These are phyloP conservation scores for Mugil cephalus DNA, from an alignment of 2,113 vertebrate species.

Conservation along the genomic window DNA sequence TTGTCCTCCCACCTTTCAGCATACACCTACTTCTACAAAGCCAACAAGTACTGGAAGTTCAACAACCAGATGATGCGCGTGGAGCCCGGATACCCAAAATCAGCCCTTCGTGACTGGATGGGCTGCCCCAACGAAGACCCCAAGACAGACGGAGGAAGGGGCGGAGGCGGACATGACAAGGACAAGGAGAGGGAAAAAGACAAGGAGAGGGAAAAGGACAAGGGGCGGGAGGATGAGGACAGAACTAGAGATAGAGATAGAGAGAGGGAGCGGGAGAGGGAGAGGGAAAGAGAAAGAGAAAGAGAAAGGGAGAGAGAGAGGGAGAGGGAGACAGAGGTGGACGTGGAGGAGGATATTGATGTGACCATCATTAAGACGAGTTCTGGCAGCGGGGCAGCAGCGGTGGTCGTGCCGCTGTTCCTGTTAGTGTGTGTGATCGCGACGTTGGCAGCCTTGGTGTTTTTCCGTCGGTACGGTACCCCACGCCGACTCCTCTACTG, in stretches of 20 bases:
- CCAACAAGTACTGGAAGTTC: conserved; percentile 95
- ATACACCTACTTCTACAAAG: conserved; percentile 94
- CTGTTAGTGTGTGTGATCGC: conserved; percentile 88
- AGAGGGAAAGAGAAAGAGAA: conserved; percentile 39
- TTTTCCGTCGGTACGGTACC: conserved; percentile 89
- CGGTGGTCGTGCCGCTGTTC: conserved; percentile 86
- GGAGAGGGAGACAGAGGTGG: conserved; percentile 9
- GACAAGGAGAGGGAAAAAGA: conserved; percentile 63
- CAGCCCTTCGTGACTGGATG: conserved; percentile 90
- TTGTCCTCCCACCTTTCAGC: conserved; percentile 70
- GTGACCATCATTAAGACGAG: conserved; percentile 88
- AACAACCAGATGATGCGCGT: conserved; percentile 92
- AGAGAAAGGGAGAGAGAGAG: conserved; percentile 20
- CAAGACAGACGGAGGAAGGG: conserved; percentile 76
- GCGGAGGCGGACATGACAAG: conserved; percentile 74
- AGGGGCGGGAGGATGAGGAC: conserved; percentile 58
- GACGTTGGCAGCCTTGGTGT: conserved; percentile 84
- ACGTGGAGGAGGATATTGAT: conserved; percentile 76
- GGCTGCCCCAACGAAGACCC: conserved; percentile 86
- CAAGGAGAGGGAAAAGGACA: conserved; percentile 57
- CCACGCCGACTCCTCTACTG: conserved; percentile 91
- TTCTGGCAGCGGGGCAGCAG: conserved; percentile 65
- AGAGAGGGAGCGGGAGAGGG: conserved; percentile 49
- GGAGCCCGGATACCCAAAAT: conserved; percentile 92
- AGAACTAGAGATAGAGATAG: conserved; percentile 49